A percentile compares a stretch with the other conserved stretches of the same genome.
Conservation (phyloP, 2,113 vertebrate species). For the Chloropsis hardwickii region DNA sequence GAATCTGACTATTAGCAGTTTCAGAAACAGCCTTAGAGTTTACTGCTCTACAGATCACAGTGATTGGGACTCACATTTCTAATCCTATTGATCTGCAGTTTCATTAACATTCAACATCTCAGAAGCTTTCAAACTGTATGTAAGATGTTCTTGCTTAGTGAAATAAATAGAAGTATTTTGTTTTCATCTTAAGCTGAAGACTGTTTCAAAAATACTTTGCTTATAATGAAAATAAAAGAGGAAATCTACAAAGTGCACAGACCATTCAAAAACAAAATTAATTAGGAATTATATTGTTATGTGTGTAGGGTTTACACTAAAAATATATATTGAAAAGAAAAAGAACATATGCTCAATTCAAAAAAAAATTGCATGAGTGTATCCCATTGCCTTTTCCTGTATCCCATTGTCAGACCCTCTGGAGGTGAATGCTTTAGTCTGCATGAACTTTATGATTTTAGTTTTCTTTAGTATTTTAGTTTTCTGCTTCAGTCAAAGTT, state of each 20-base stretch:
- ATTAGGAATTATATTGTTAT: background rate
- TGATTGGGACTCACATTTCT: background rate
- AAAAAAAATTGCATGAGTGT: rapidly evolving
- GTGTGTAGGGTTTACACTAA: background rate
- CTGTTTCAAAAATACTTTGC: background rate
- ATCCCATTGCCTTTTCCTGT: background rate
- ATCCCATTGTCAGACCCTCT: background rate
- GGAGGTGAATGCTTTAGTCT: background rate
- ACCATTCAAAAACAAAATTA: background rate
- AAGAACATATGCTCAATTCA: background rate
- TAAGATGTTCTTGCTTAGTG: background rate
- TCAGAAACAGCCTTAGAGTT: background rate
- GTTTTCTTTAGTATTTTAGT: background rate
- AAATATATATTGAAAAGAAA: background rate
- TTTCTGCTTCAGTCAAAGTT: background rate
- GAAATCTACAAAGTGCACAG: background rate
- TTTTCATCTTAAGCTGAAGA: background rate
- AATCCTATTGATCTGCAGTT: slow-evolving; percentile 12
- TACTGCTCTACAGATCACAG: background rate
- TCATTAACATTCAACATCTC: background rate
- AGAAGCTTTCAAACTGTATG: background rate
- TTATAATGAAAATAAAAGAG: background rate
- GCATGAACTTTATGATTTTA: background rate
- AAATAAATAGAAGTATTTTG: background rate
- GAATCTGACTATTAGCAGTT: background rate